Conservation (phyloP, 2,888 invertebrate genomes). For the Tortrix viridana region DNA sequence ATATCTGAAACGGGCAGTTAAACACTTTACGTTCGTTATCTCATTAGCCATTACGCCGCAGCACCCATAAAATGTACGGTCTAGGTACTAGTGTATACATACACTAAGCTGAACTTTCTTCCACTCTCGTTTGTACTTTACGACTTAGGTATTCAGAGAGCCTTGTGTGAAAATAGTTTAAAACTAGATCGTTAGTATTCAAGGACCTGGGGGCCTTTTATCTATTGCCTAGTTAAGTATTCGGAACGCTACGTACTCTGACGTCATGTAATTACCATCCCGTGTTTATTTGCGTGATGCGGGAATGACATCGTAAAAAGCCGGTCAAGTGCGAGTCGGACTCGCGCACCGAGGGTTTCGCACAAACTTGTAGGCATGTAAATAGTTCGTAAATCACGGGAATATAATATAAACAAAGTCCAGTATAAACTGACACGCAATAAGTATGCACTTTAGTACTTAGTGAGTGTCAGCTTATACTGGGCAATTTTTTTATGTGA, state of each 20-base stretch:
- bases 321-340: too few relatives aligned
- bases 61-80: constrained; percentile 16
- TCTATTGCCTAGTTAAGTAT: constrained; percentile 17
- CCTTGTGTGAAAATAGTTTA: constrained; percentile 26
- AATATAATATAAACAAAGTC: too few relatives aligned
- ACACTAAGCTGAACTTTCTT: constrained; percentile 26
- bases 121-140: constrained; percentile 21
- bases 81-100: constrained; percentile 1
- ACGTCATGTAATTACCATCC: not conserved
- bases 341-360: too few relatives aligned
- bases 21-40: constrained; percentile 23
- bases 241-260: not conserved
- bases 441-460: too few relatives aligned
- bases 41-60: constrained; percentile 9
- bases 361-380: too few relatives aligned
- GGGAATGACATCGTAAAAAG: constrained; percentile 4
- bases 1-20: constrained; percentile 11
- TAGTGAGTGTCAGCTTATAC: too few relatives aligned
- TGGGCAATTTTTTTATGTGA: too few relatives aligned
- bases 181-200: constrained; percentile 24
- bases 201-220: constrained; percentile 21
- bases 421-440: too few relatives aligned
- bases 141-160: constrained; percentile 13
- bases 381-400: too few relatives aligned
- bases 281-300: not conserved